Conservation (phyloP, 2,113 vertebrate genomes). For the Illadopsis cleaveri region DNA sequence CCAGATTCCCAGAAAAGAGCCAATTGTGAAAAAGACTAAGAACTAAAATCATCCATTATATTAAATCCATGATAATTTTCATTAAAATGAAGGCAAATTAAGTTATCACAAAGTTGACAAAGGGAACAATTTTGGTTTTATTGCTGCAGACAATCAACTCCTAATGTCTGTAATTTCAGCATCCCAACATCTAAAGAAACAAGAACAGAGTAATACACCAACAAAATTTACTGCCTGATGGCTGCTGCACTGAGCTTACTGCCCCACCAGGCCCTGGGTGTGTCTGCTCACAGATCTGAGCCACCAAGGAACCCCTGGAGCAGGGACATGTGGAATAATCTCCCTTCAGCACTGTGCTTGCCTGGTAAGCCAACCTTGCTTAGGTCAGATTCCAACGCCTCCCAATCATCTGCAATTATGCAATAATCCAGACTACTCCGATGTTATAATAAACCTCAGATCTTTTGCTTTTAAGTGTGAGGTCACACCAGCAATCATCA, state of each 20-base stretch:
- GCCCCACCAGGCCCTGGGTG: rapidly evolving
- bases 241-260: background rate
- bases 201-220: background rate
- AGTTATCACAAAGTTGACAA: background rate
- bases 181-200: background rate
- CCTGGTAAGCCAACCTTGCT: background rate
- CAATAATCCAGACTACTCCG: background rate
- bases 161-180: background rate
- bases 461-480: background rate
- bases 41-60: background rate
- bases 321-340: background rate
- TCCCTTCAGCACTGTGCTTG: background rate
- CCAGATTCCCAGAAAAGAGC: background rate
- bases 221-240: background rate
- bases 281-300: background rate
- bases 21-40: background rate
- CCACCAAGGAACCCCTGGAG: background rate
- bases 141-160: background rate
- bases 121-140: background rate
- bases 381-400: background rate
- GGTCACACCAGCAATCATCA: background rate
- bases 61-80: background rate
- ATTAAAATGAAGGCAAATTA: background rate
- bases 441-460: background rate
- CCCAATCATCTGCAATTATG: background rate